Percentiles rank a stretch among this genome's conserved stretches.
Evolutionary conservation across 2,888 invertebrate genomes (phyloP).

Genomic region (Eutolmus rufibarbis): DNA sequence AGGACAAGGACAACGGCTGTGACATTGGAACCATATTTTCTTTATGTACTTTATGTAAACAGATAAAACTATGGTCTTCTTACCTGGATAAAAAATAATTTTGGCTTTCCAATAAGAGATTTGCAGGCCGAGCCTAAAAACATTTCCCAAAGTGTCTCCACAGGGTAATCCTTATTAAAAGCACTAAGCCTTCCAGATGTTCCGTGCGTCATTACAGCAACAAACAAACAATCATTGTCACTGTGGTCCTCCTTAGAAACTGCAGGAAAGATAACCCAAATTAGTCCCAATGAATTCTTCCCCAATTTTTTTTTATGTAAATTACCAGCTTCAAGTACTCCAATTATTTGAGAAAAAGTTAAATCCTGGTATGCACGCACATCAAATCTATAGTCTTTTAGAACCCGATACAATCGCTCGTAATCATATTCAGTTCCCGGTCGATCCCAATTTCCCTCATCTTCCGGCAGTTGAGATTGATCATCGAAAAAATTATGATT

Average conservation of each 20-base stretch:
- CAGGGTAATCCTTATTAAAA: slow-evolving; percentile 66
- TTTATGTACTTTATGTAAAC: too few species aligned
- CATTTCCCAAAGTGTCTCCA: slow-evolving; percentile 67
- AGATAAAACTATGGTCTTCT: background rate
- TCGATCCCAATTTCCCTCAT: slow-evolving; percentile 50
- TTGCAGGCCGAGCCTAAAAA: slow-evolving; percentile 69
- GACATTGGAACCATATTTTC: background rate
- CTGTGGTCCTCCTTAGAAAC: slow-evolving; percentile 66
- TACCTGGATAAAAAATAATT: slow-evolving; percentile 75
- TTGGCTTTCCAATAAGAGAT: slow-evolving; percentile 72
- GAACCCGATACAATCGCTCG: slow-evolving; percentile 60
- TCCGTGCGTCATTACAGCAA: slow-evolving; percentile 73
- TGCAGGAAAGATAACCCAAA: slow-evolving; percentile 46
- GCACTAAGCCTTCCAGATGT: slow-evolving; percentile 69
- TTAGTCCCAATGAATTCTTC: background rate
- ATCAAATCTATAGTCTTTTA: slow-evolving; percentile 64
- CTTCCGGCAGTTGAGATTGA: slow-evolving; percentile 50
- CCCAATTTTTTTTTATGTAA: background rate
- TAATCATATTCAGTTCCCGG: slow-evolving; percentile 69
- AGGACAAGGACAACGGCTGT: background rate
- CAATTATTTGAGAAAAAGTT: slow-evolving; percentile 48
- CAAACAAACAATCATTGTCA: slow-evolving; percentile 68
- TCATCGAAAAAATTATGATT: slow-evolving; percentile 63
- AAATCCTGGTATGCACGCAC: slow-evolving; percentile 63
- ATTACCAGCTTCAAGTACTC: slow-evolving; percentile 62